Conservation (phyloP, 2,888 invertebrate species). For the Nomada fabriciana region DNA sequence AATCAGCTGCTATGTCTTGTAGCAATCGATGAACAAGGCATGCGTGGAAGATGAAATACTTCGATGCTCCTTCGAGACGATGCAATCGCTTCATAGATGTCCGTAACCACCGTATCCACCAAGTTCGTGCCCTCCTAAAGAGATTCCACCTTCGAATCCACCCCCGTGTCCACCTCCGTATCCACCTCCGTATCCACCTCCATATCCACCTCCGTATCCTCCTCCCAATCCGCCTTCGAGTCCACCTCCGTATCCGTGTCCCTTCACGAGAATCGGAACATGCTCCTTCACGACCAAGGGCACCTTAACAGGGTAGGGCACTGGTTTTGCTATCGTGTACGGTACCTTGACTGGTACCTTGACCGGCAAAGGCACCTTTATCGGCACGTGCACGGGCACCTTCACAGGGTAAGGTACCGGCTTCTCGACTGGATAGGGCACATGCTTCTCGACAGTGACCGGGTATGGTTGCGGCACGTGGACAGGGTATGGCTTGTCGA, state of each 20-base stretch:
- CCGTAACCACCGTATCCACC: constrained; percentile 64
- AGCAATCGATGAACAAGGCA: constrained; percentile 25
- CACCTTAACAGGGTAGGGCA: constrained; percentile 79
- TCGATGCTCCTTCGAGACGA: constrained; percentile 23
- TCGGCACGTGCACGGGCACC: constrained; percentile 78
- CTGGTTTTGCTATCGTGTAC: constrained; percentile 73
- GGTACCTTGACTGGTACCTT: constrained; percentile 80
- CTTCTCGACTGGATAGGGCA: constrained; percentile 79
- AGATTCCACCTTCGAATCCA: constrained; percentile 52
- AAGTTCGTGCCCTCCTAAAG: constrained; percentile 64
- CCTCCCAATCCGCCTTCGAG: constrained; percentile 59
- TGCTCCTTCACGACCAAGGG: constrained; percentile 77
- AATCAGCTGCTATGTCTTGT: constrained; percentile 8
- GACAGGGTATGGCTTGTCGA: constrained; percentile 78
- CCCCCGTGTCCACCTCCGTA: constrained; percentile 57
- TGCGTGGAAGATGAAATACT: constrained; percentile 46
- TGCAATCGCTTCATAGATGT: constrained; percentile 60
- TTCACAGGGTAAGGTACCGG: constrained; percentile 77
- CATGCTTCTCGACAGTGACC: constrained; percentile 79
- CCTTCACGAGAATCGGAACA: constrained; percentile 74
- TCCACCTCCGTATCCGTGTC: constrained; percentile 68
- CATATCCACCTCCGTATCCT: constrained; percentile 57
- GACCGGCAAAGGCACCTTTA: constrained; percentile 79
- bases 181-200: constrained; percentile 44
- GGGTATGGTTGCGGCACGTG: constrained; percentile 81